These are phyloP conservation scores for Alviniconcha strummeri DNA, from an alignment of 2,888 invertebrate species.

Conservation along the genomic window DNA sequence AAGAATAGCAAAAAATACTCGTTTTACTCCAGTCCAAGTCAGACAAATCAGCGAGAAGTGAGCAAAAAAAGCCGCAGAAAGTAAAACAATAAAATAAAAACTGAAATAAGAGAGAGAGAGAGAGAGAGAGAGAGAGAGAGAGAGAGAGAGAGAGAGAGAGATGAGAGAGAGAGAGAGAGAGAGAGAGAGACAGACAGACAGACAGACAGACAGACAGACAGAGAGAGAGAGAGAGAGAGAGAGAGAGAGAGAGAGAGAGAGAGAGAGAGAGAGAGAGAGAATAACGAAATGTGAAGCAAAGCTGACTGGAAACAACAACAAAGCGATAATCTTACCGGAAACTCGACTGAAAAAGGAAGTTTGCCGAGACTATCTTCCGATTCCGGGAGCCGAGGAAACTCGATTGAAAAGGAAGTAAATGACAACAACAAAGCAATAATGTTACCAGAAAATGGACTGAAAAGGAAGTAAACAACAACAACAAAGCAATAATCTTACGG, in stretches of 20 bases:
- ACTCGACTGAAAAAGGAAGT: no score
- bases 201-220: not conserved
- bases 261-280: not conserved
- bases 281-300: no score
- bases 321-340: no score
- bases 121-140: slow-evolving; percentile 4
- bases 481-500: no score
- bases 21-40: not conserved
- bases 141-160: not conserved
- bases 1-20: not conserved
- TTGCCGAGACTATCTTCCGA: no score
- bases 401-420: no score
- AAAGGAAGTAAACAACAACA: no score
- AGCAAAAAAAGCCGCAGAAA: not conserved
- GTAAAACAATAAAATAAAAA: not conserved
- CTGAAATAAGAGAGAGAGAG: not conserved
- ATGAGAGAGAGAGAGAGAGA: not conserved
- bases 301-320: not conserved
- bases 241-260: not conserved
- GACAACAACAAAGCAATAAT: no score
- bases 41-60: slow-evolving; percentile 3
- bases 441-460: no score
- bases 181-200: not conserved
- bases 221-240: slow-evolving; percentile 3
- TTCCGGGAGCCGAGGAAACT: no score